Evolutionary conservation across 2,113 vertebrate species (phyloP), one percentile per base, ranked within the genome.

Genomic region (Cyprinodon tularosa): DNA sequence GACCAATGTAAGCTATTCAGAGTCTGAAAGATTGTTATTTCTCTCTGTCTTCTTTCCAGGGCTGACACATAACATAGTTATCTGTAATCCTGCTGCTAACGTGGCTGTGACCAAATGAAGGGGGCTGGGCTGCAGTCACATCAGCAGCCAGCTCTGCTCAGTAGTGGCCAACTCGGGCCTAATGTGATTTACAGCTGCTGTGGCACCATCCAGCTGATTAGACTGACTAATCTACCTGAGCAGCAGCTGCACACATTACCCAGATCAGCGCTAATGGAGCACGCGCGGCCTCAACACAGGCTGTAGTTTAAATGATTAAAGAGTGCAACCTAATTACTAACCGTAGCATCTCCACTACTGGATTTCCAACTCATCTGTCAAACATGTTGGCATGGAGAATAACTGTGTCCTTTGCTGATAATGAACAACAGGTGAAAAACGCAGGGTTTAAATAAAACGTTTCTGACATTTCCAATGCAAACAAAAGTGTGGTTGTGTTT

Each of bases 21-120:
- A 76, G 44, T 67, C 77, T 70, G 78, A 80, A 60, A 69, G 80
- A 82, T 77, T 71, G 77, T 65, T 77, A 84, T 91, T 86, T 82
- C 84, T 88, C 83, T 74, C 83, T 90, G 85, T 89, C 80, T 82
- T 77, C 77, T 81, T 78, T 86, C 82, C 84, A 39, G 78, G 88
- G 88, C 90, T 81, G 89, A 90, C 86, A 89, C 86, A 90, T 89
- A 89, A 91, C 89, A 87, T 89, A 88, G 91, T 93, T 93, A 92
- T 91, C 84, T 86, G 81, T 88, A 92, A 93, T 92, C 90, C 72
- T 84, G 87, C 87, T 72, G 68, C 2, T 80, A 82, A 83, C 86
- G 17, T 84, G 74, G 79, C 91, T 76, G 90, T 92, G 91, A 92
- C 93, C 92, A 90, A 29, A 89, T 90, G 86, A 44, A 57, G 50